Conservation (phyloP, 2,797 vertebrate genomes). For the Falco peregrinus region DNA sequence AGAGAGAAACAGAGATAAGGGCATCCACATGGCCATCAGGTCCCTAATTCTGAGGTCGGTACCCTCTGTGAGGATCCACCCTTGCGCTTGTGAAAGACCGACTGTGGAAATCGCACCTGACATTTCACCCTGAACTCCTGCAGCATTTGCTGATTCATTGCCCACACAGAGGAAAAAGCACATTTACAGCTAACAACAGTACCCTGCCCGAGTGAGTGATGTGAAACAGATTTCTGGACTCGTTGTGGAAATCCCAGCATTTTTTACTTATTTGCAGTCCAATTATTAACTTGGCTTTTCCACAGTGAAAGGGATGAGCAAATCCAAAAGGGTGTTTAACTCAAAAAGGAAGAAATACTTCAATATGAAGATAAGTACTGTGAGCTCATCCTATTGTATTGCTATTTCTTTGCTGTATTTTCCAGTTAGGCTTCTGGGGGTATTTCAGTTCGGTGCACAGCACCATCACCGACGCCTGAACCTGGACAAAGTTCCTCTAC, state of each 20-base stretch:
- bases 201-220: conserved; percentile 46
- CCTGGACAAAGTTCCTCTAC: neutral
- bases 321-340: neutral
- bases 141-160: conserved; percentile 82
- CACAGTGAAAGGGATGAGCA: neutral
- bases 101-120: conserved; percentile 86
- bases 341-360: neutral
- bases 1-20: neutral
- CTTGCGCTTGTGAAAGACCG: conserved; percentile 65
- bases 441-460: neutral
- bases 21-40: neutral
- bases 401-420: neutral
- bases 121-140: conserved; percentile 72
- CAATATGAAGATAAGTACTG: neutral
- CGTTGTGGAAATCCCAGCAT: conserved; percentile 41
- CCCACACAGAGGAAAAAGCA: conserved; percentile 74
- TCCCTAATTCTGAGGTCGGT: conserved; percentile 60
- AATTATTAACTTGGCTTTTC: neutral
- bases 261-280: neutral
- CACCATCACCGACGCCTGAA: neutral
- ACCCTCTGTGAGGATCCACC: conserved; percentile 73
- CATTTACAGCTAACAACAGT: conserved; percentile 36
- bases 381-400: neutral
- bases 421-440: neutral
- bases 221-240: conserved; percentile 55